phyloP scores from a whole-genome alignment of 1,140 invertebrate genomes.

The Sarcophaga peregrina region DNA sequence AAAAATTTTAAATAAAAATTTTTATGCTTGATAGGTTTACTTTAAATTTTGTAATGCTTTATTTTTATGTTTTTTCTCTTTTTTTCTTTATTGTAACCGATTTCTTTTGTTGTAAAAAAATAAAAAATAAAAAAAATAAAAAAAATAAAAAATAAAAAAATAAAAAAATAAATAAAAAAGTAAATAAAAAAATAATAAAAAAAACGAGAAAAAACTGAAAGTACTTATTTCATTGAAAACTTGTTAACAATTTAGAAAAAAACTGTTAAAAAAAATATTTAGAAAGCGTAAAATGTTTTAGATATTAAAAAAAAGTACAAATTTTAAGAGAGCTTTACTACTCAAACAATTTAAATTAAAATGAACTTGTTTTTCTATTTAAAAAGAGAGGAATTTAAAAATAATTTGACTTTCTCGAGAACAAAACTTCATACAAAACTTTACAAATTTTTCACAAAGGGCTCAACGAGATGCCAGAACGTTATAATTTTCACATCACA shows the following conservation, averaged over 20 bases:
- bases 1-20: background rate
- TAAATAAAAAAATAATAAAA: background rate
- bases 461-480: too few species aligned
- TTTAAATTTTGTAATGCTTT: background rate
- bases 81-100: background rate
- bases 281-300: conserved; percentile 17
- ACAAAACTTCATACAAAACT: too few species aligned
- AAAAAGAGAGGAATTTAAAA: too few species aligned
- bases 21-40: background rate
- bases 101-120: background rate
- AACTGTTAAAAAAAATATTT: background rate
- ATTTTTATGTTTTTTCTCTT: background rate
- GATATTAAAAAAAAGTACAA: conserved; percentile 21
- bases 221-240: background rate
- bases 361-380: too few species aligned
- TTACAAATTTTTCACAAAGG: too few species aligned
- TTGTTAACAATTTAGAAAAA: background rate
- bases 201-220: background rate
- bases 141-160: too few species aligned
- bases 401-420: too few species aligned
- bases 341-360: too few species aligned
- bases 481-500: too few species aligned
- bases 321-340: too few species aligned
- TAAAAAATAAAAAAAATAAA: too few species aligned
- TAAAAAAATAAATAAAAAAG: too few species aligned